Base-by-base conservation (phyloP, 2,888 invertebrate species). In the Uloborus plumipes region DNA sequence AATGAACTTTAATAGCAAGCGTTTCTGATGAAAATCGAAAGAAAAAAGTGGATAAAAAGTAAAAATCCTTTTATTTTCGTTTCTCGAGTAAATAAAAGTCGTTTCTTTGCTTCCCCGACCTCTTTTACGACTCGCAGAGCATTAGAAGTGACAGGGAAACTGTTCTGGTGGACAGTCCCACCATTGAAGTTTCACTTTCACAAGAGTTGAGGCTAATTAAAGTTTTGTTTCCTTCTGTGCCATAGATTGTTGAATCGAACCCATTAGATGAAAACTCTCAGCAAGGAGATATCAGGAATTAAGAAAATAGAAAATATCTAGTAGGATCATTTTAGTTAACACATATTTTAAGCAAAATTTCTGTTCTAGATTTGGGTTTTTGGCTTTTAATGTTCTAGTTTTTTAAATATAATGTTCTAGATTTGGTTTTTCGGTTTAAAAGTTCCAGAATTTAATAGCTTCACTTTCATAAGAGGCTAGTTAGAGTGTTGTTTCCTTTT, bases 121-220 rank as follows among this genome's bases (percentile, higher is more conserved):
- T 70, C 58, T 69, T 58, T 70, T 58, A 67, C 64, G 64, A 65
- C 64, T 65, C 47, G 20, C 47, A 9, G 47, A 39, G 31, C 58
- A 58, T 58, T 70, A 70, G 53, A 70, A 47, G 69, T 58, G 47
- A 70, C 58, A 58, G 51, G 66, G 51, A 70, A 70, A 70, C 39
- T 55, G 69, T 39, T 26, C 47, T 31, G 58, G 47, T 67, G 67
- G 53, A 51, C 58, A 53, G 47, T 70, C 31, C 18, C 15, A 55
- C 18, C 55, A 39, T 39, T 7, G 39, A 39, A 39, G 39, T 39
- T 39, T 39, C 39, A 39, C 39, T 39, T 58, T 70, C 51, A 47
- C 55, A 70, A 70, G 58, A 58, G 39, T 47, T 31, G 18, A 51
- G 55, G 18, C 58, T 70, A 70, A 70, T 70, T 58, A 70, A 55